Base-by-base conservation (phyloP, 2,797 vertebrate species). In the Platalea minor region DNA sequence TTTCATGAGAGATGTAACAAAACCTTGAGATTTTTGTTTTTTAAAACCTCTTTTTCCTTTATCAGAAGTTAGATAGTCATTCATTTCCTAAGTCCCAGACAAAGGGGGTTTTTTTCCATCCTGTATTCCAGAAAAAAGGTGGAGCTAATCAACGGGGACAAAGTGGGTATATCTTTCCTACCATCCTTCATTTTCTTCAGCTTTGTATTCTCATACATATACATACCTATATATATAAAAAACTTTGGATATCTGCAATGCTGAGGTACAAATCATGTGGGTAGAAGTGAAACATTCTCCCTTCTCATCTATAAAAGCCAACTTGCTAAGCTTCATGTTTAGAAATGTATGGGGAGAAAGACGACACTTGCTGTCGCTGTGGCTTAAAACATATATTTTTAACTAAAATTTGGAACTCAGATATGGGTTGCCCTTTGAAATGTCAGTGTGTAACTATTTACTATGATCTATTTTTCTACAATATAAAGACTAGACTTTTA, bases 371-470 rank as follows among this genome's bases (percentile, higher is more conserved):
- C 2, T 83, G 80, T 89, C 1, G 0, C 24, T 92, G 54, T 43
- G 13, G 37, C 24, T 91, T 84, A 89, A 61, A 88, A 24, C 3
- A 0, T 31, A 26, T 60, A 56, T 57, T 97, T 96, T 97, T 86
- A 95, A 91, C 53, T 72, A 67, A 57, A 95, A 59, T 7, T 89
- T 89, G 82, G 39, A 97, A 80, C n/a, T 53, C 72, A 29, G 57
- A 45, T 83, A 68, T 16, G 18, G 7, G 17, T 60, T 97, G 53
- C 75, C 31, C 75, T 95, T 94, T 73, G 60, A 96, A 95, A 97
- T 77, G 64, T 20, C 83, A 93, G 4, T 25, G 3, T 73, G 8
- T 53, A 76, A 41, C 41, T 74, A 63, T 19, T 89, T 82, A 78
- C 46, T 83, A n/a, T 63, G 5, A 35, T 56, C 64, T 92, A 28